Conservation (phyloP, 30 jellyfish, hydroid and myxozoan species). For the Rhopilema esculentum region DNA sequence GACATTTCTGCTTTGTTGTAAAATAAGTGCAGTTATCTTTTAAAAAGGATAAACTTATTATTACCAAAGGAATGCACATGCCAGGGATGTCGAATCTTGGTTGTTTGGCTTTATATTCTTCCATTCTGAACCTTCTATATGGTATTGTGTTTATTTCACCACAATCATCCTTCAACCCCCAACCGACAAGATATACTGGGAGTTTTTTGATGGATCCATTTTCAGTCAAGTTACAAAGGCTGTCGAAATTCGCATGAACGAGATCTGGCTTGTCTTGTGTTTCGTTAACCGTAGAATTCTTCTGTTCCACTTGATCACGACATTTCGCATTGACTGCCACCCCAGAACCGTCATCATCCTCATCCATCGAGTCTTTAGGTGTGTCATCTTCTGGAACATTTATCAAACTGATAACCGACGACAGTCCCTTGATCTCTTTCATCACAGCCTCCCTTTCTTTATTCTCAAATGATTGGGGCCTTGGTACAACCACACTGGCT, state of each 20-base stretch:
- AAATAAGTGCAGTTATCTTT: not conserved
- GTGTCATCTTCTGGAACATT: conserved; percentile 67
- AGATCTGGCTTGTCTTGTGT: conserved; percentile 31
- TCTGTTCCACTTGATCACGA: conserved; percentile 27
- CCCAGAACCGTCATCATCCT: conserved; percentile 61
- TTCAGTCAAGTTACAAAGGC: conserved; percentile 44
- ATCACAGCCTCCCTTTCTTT: conserved; percentile 6
- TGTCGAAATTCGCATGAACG: conserved; percentile 56
- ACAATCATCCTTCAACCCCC: conserved; percentile 64
- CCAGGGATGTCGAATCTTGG: conserved; percentile 80
- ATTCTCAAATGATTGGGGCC: conserved; percentile 29
- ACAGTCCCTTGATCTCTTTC: conserved; percentile 30
- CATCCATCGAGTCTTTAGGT: conserved; percentile 74
- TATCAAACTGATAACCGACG: conserved; percentile 19
- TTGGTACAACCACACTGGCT: not conserved
- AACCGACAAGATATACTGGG: conserved; percentile 67
- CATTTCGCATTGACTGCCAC: not conserved
- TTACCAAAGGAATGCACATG: conserved; percentile 73
- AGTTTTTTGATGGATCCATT: conserved; percentile 31
- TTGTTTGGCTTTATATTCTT: conserved; percentile 18
- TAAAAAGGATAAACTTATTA: not conserved
- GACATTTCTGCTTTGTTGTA: not conserved
- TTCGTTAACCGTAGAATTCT: conserved; percentile 31
- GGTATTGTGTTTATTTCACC: conserved; percentile 59
- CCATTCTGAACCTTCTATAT: conserved; percentile 55